Evolutionary conservation across 2,888 invertebrate genomes (phyloP).

Genomic region (Thera obeliscata): DNA sequence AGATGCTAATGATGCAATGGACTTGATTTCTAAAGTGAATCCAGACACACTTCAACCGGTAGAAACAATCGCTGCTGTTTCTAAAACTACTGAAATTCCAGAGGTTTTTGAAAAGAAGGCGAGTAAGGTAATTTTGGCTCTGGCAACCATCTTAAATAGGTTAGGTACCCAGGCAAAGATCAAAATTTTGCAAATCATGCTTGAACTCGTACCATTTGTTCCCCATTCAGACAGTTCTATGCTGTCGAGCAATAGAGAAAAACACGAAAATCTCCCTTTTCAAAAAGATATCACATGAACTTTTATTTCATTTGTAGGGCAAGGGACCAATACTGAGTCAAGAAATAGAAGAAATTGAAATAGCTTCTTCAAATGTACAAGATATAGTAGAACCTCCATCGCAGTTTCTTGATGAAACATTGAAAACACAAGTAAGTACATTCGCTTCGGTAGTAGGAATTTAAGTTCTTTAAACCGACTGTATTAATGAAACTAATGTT

Average conservation of each 20-base stretch:
- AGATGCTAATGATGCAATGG: conserved; percentile 55
- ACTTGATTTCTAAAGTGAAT: conserved; percentile 62
- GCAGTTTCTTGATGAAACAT: conserved; percentile 62
- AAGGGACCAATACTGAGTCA: conserved; percentile 26
- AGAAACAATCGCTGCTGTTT: conserved; percentile 49
- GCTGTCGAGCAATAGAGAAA: too few species aligned
- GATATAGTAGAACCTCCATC: conserved; percentile 64
- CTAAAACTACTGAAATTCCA: conserved; percentile 1
- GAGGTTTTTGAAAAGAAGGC: conserved; percentile 18
- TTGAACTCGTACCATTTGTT: too few species aligned
- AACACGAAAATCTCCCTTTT: too few species aligned
- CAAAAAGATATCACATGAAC: too few species aligned
- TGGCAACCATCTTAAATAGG: not conserved
- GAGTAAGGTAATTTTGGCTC: not conserved
- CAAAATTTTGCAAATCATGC: too few species aligned
- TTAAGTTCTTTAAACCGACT: not conserved
- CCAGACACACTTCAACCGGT: conserved; percentile 56
- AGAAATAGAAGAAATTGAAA: conserved; percentile 58
- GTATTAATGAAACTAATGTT: not conserved
- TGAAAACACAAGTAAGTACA: conserved; percentile 42
- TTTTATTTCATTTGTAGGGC: conserved; percentile 15
- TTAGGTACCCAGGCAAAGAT: too few species aligned
- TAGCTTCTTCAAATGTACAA: conserved; percentile 45
- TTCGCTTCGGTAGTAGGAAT: not conserved
- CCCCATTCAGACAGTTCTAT: too few species aligned